Base-by-base conservation (phyloP, 1,140 invertebrate species). In the Drosophila malerkotliana region DNA sequence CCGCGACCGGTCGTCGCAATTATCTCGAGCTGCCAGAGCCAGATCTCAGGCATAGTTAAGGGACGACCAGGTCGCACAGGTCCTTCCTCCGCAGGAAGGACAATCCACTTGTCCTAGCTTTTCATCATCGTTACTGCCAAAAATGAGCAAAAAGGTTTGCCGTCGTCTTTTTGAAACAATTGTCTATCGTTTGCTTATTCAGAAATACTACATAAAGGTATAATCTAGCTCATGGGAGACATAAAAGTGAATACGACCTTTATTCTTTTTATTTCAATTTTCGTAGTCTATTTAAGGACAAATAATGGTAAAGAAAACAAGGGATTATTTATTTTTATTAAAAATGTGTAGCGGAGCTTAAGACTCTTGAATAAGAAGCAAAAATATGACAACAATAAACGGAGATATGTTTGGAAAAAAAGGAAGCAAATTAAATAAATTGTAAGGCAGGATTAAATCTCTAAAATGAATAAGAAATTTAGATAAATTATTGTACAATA, bases 1-100 rank as follows among this genome's bases (percentile, higher is more conserved):
- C 55, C 41, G 39, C 51, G 48, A 45, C 51, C 63, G 66, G 63
- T 47, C 63, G 56, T 63, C 32, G 61, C 69, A 75, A 85, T 87
- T 87, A 68, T 85, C 82, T 87, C 64, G 59, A 64, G 59, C 74
- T 87, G 81, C 80, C 81, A 82, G 62, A 47, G 72, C 48, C 72
- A 75, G 41, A 54, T 30, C 53, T 39, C 37, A 28, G 47, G 37
- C 21, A 44, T 47, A 56, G 49, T 24, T 63, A 53, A 77, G 59
- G 66, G 58, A 53, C 34, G 39, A 32, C 30, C 30, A 18, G 41
- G 39, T 41, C 24, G 48, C 41, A 37, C 32, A 55, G 9, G 44
- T 37, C 34, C 34, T 37, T 37, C 34, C 34, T 37, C 12, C 34
- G 34, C 34, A 37, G 37, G 9, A 15, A 37, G 21, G 10, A 24